Base-by-base conservation (phyloP, 1,140 invertebrate species). In the Lepidurus apus region DNA sequence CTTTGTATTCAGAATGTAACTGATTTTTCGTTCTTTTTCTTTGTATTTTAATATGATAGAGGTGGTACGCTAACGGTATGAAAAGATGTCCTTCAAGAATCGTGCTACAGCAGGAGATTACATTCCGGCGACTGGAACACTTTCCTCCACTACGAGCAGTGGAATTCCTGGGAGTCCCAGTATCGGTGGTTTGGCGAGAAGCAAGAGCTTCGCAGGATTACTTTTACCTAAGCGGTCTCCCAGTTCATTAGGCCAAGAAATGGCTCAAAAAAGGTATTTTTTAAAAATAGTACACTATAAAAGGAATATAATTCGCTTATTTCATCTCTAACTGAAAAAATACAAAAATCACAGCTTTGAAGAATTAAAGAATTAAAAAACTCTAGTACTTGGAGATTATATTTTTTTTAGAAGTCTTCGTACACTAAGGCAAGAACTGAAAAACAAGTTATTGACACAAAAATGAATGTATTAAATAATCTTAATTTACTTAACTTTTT, bases 181-280 rank as follows among this genome's bases (percentile, higher is more conserved):
- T 65, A 65, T 65, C 53, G 53, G 53, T 44, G 78, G 78, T n/a
- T 75, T 79, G 65, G 34, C 74, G 42, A 42, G 78, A 17, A 79
- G 78, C 74, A 79, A 79, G 21, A 79, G 78, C 42, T 79, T 79
- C 26, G 78, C 65, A 11, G 78, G 78, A 11, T 44, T 79, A 17
- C 78, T 79, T 11, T 34, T 21, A 43, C 78, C 65, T 26, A 75
- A 75, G 45, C 65, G 78, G 11, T 75, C 78, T 26, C n/a, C 74
- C 74, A 73, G 53, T 13, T 42, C 73, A 10, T 73, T 43, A 13
- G 43, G 43, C 42, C 34, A 44, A 24, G 78, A 75, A n/a, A 73
- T 43, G 74, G 78, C 43, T 10, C 26, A 76, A 17, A 44, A 43
- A 43, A 79, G 74, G 74, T 76, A 43, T 26, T 26, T 26, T 26